Base-by-base conservation (phyloP, 2,888 invertebrate genomes). In the Caenorhabditis sinica region DNA sequence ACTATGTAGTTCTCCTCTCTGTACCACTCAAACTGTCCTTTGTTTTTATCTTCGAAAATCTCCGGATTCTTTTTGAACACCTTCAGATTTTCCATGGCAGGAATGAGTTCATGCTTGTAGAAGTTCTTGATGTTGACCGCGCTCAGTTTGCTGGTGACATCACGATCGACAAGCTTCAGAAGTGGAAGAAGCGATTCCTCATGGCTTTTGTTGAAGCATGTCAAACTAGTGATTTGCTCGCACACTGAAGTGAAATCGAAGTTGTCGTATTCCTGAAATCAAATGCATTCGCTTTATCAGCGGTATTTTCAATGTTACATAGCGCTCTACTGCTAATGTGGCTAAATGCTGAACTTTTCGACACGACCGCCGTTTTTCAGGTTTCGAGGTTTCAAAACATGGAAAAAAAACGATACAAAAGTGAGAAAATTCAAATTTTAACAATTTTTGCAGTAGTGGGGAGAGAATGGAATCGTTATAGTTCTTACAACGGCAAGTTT, bases 221-320 rank as follows among this genome's bases (percentile, higher is more conserved):
- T 13, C 11, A 71, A n/a, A 30, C 20, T 56, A 1, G 23, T 25
- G 11, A 71, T 40, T 6, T 25, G 43, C 1, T 33, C 36, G 15
- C 40, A 40, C 6, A 25, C 11, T 0, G 4, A 3, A 2, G 20
- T 11, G 6, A 53, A 23, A 17, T 68, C 68, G 20, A 68, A 68
- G 25, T 68, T 68, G 8, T 68, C 68, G 23, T 51, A 68, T 23
- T 68, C 53, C 68, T 68, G 30, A 23, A 68, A 43, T 1, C n/a
- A n/a, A n/a, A n/a, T n/a, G n/a, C n/a, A n/a, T n/a, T n/a, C n/a
- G n/a, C n/a, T n/a, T n/a, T n/a, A n/a, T n/a, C n/a, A n/a, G n/a
- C n/a, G n/a, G n/a, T n/a, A n/a, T n/a, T n/a, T n/a, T n/a, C n/a
- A n/a, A n/a, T n/a, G n/a, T n/a, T n/a, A n/a, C n/a, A n/a, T n/a